These are phyloP conservation scores for Silvanus unidentatus DNA, from an alignment of 2,888 invertebrate genomes.

Conservation along the genomic window DNA sequence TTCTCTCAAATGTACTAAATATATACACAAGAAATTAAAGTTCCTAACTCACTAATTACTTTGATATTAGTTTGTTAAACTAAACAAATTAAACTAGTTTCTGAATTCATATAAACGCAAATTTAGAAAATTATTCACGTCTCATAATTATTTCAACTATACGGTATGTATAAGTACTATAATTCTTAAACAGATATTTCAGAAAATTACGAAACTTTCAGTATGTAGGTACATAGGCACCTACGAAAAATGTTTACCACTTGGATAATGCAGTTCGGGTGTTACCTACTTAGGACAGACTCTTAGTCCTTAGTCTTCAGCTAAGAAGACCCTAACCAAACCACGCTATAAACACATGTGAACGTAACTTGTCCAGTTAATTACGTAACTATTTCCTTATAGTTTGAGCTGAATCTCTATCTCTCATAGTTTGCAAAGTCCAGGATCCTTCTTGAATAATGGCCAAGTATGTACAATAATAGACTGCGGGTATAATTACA, in stretches of 20 bases:
- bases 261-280: too few relatives aligned
- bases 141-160: too few relatives aligned
- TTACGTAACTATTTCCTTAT: constrained; percentile 2
- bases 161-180: too few relatives aligned
- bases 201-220: background rate
- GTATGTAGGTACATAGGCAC: too few relatives aligned
- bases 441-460: constrained; percentile 2
- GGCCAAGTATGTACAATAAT: constrained; percentile 1
- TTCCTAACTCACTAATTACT: constrained; percentile 10
- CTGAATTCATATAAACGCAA: constrained; percentile 4
- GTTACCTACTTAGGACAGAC: too few relatives aligned
- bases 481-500: constrained; percentile 1
- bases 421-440: constrained; percentile 1
- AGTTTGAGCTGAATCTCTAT: background rate
- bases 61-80: constrained; percentile 11
- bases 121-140: background rate
- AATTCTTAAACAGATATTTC: background rate
- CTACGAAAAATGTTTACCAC: too few relatives aligned
- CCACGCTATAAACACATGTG: background rate
- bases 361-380: constrained; percentile 1
- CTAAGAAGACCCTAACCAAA: too few relatives aligned
- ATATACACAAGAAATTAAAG: constrained; percentile 5
- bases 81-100: constrained; percentile 4
- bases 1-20: constrained; percentile 2
- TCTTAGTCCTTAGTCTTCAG: too few relatives aligned